phyloP scores from a whole-genome alignment of 2,113 vertebrate genomes.

The Coptodon bakossiorum region DNA sequence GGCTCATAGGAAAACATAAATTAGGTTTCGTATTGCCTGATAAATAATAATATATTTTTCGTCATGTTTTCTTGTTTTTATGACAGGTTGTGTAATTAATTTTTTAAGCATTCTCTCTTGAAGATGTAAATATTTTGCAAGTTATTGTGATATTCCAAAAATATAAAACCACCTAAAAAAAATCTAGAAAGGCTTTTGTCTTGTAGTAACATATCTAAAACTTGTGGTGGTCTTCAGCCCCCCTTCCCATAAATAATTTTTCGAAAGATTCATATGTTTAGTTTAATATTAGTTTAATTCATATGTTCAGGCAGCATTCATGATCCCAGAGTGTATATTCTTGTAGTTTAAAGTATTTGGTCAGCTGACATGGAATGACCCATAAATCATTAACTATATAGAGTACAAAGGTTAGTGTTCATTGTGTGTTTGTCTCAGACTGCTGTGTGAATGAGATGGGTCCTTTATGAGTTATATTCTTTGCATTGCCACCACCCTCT shows the following conservation, averaged over 20 bases:
- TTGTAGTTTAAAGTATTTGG: not conserved
- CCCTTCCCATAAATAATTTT: not conserved
- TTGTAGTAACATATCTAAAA: not conserved
- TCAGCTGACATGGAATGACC: not conserved
- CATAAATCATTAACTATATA: not conserved
- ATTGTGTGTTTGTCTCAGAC: not conserved
- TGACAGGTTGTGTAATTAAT: no score
- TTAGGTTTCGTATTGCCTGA: not conserved
- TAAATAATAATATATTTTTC: not conserved
- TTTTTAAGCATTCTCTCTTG: no score
- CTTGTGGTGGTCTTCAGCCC: not conserved
- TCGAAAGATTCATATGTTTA: not conserved
- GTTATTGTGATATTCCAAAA: not conserved
- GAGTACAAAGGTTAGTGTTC: not conserved
- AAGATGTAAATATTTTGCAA: not conserved
- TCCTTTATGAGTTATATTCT: not conserved
- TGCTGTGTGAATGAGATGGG: not conserved
- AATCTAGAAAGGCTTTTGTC: not conserved
- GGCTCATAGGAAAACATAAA: not conserved
- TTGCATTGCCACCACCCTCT: not conserved
- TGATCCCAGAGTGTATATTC: not conserved
- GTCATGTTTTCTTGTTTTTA: not conserved
- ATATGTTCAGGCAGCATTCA: not conserved
- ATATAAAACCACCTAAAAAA: not conserved
- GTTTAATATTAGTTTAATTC: not conserved